phyloP scores from a whole-genome alignment of 2,888 invertebrate species.

The Oeneis ivallda region DNA sequence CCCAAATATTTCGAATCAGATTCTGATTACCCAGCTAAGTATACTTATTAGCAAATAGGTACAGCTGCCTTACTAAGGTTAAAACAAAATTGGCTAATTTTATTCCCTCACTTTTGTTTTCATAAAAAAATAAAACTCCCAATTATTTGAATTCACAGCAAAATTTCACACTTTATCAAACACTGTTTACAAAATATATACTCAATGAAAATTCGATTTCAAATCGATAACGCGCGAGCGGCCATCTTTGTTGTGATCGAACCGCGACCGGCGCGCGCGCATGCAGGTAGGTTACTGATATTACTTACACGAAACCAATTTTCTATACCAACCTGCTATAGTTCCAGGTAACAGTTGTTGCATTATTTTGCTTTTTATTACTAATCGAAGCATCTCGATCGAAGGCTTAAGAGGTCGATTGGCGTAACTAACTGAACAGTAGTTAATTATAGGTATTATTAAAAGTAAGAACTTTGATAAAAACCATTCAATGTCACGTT shows the following conservation, averaged over 20 bases:
- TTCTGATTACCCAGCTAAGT: too few relatives aligned
- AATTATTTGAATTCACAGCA: background rate
- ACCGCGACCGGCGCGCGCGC: slow-evolving; percentile 16
- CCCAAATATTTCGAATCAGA: too few relatives aligned
- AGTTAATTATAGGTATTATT: background rate
- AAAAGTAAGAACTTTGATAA: background rate
- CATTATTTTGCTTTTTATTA: background rate
- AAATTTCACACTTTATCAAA: too few relatives aligned
- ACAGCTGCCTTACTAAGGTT: background rate
- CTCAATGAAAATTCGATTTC: slow-evolving; percentile 3
- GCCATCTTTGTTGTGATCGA: slow-evolving; percentile 2
- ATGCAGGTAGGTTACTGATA: background rate
- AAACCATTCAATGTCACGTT: too few relatives aligned
- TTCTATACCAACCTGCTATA: slow-evolving; percentile 1
- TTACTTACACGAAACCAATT: slow-evolving; percentile 1
- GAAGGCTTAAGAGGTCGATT: background rate
- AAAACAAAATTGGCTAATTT: background rate
- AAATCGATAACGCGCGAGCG: slow-evolving; percentile 1
- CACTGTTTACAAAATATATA: slow-evolving; percentile 1
- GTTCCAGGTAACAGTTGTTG: background rate
- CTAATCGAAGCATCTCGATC: background rate
- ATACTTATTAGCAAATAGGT: too few relatives aligned
- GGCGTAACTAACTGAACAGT: background rate
- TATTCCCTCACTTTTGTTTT: background rate
- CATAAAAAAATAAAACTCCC: background rate